Evolutionary conservation across 1,140 invertebrate species (phyloP).

Genomic region (Ceratina japonica): DNA sequence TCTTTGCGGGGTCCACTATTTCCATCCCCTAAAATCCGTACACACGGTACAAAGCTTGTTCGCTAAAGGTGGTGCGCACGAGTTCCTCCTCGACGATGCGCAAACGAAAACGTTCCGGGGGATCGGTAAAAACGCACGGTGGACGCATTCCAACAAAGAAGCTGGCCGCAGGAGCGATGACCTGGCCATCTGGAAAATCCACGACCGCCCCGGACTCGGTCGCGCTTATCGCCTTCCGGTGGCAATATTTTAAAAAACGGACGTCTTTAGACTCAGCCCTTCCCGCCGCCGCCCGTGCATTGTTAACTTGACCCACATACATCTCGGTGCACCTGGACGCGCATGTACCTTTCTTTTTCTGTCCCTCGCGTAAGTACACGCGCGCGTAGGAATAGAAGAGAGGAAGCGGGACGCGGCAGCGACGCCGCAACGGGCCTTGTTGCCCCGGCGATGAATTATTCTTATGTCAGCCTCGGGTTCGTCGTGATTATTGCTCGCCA

Average conservation of each 20-base stretch:
- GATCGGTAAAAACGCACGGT: too few species aligned
- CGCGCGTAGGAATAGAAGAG: not conserved
- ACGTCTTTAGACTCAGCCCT: not conserved
- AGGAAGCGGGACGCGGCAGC: slow-evolving; percentile 25
- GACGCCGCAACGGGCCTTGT: slow-evolving; percentile 22
- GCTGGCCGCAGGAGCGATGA: not conserved
- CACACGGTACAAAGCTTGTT: not conserved
- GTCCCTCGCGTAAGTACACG: not conserved
- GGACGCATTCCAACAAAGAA: not conserved
- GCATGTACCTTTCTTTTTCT: not conserved
- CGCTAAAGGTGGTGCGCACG: not conserved
- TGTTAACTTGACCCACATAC: slow-evolving; percentile 62
- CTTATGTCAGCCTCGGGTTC: slow-evolving; percentile 36
- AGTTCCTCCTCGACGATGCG: not conserved
- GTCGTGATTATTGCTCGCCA: slow-evolving; percentile 32
- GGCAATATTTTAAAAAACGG: slow-evolving; percentile 24
- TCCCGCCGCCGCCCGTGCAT: slow-evolving; percentile 13
- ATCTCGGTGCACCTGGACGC: slow-evolving; percentile 46
- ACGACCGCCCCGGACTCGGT: too few species aligned
- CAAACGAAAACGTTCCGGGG: not conserved
- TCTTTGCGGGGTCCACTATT: too few species aligned
- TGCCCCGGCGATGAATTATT: slow-evolving; percentile 54
- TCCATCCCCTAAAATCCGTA: not conserved
- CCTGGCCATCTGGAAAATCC: not conserved
- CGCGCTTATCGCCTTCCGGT: slow-evolving; percentile 17